Percentiles rank a stretch among this genome's conserved stretches.
These are phyloP conservation scores for Percopsis omiscomaycus DNA, from an alignment of 2,797 vertebrate species.

Conservation along the genomic window DNA sequence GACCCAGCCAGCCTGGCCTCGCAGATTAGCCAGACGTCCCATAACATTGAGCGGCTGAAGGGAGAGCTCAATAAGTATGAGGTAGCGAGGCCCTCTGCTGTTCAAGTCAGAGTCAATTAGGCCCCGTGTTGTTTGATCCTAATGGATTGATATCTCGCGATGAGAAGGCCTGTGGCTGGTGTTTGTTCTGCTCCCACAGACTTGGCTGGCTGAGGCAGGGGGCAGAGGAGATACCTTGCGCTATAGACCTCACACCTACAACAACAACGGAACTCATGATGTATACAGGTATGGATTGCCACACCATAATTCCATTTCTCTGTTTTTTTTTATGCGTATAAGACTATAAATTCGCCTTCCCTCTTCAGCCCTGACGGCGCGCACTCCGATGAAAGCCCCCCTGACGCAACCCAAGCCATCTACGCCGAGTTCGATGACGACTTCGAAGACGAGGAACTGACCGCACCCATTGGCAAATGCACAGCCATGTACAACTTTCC, in stretches of 20 bases:
- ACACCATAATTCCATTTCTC: background rate
- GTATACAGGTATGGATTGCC: constrained; percentile 74
- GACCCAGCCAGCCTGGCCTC: constrained; percentile 86
- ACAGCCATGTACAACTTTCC: constrained; percentile 90
- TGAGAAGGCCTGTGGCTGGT: background rate
- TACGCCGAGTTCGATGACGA: constrained; percentile 91
- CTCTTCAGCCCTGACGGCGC: constrained; percentile 78
- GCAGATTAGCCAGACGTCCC: constrained; percentile 85
- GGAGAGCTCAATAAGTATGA: constrained; percentile 87
- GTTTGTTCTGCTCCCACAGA: constrained; percentile 56
- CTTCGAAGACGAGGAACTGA: constrained; percentile 85
- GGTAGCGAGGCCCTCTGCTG: constrained; percentile 67
- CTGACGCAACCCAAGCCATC: constrained; percentile 83
- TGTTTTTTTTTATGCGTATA: too few relatives aligned
- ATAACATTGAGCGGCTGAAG: constrained; percentile 84
- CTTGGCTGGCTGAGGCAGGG: constrained; percentile 85
- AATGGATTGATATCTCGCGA: too few relatives aligned
- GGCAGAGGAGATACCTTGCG: constrained; percentile 75
- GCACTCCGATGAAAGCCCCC: constrained; percentile 78
- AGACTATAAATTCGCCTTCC: background rate
- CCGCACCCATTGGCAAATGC: constrained; percentile 83
- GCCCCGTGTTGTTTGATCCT: background rate
- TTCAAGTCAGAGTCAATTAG: constrained; percentile 2
- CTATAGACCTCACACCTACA: constrained; percentile 76
- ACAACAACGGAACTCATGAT: constrained; percentile 81